Evolutionary conservation across 1,140 invertebrate species (phyloP), one percentile per base, ranked within the genome.

Genomic region (Drosophila bocqueti): DNA sequence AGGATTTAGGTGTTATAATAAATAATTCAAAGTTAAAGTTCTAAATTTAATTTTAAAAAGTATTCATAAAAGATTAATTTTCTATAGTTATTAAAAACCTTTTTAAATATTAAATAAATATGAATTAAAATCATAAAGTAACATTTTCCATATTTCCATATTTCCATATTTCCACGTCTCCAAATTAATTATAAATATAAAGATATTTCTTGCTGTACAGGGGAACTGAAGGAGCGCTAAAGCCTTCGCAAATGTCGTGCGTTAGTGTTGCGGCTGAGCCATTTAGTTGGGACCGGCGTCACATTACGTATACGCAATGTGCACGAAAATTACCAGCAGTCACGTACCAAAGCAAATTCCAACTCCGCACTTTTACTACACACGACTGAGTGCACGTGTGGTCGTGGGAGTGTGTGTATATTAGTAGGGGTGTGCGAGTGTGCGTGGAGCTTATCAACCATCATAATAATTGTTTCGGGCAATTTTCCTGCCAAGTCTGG

Each of bases 251-350:
- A 66, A 82, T 81, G 54, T 63, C 46, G 55, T 74, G 36, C 71
- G 59, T 75, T 61, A 60, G 59, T 54, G 46, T 49, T 52, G 69
- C 73, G 40, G 55, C 55, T 77, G 55, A 34, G 73, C 75, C 64
- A 83, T 71, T 84, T 65, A 77, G 73, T 77, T 84, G 54, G 49
- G 52, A 65, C 57, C 47, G 24, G 40, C 31, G 49, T 50, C 29
- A 47, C 43, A 68, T 82, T 76, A 86, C 65, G 83, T 82, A 85
- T 86, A 79, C 83, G 83, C 75, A 60, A 54, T 65, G 78, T 68
- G 65, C 38, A 68, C 57, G 31, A 64, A 85, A 76, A 66, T 78
- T 78, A 71, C 50, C 50, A 42, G 34, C 43, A 73, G 57, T 66
- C 74, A 78, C 64, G 61, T 77, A 77, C 47, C 43, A 60, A 77